Evolutionary conservation across 2,888 invertebrate species (phyloP).

Genomic region (Vandiemenella viatica): DNA sequence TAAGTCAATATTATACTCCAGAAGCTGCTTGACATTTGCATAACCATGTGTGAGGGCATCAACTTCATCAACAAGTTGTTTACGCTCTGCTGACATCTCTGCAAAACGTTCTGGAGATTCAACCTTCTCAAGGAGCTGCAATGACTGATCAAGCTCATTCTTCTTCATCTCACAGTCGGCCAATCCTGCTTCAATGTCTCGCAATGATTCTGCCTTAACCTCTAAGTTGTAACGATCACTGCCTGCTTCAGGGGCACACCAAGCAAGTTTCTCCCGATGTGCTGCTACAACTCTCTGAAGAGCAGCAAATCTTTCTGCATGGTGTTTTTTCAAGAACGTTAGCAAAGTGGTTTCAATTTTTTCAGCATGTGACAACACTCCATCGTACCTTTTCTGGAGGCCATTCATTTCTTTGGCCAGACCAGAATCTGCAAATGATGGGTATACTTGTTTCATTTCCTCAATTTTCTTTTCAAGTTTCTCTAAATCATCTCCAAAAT

Average conservation of each 20-base stretch:
- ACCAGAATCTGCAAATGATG: conserved; percentile 59
- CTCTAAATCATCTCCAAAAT: conserved; percentile 49
- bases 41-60: conserved; percentile 52
- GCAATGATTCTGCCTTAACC: conserved; percentile 68
- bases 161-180: conserved; percentile 52
- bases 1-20: conserved; percentile 54
- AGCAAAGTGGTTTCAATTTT: conserved; percentile 63
- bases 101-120: conserved; percentile 55
- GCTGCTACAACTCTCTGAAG: conserved; percentile 65
- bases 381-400: conserved; percentile 70
- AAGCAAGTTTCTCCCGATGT: conserved; percentile 73
- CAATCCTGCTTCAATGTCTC: conserved; percentile 58
- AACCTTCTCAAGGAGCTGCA: conserved; percentile 53
- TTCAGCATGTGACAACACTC: conserved; percentile 57
- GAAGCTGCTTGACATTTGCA: conserved; percentile 45
- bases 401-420: conserved; percentile 68
- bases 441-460: conserved; percentile 56
- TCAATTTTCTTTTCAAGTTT: conserved; percentile 52
- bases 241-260: conserved; percentile 79
- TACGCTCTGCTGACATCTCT: conserved; percentile 50
- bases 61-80: conserved; percentile 53
- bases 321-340: conserved; percentile 72
- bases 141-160: conserved; percentile 50
- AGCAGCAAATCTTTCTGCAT: conserved; percentile 68
- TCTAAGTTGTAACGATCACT: conserved; percentile 86